Evolutionary conservation across 2,113 vertebrate species (phyloP), one percentile per base, ranked within the genome.

Genomic region (Polyodon spathula): DNA sequence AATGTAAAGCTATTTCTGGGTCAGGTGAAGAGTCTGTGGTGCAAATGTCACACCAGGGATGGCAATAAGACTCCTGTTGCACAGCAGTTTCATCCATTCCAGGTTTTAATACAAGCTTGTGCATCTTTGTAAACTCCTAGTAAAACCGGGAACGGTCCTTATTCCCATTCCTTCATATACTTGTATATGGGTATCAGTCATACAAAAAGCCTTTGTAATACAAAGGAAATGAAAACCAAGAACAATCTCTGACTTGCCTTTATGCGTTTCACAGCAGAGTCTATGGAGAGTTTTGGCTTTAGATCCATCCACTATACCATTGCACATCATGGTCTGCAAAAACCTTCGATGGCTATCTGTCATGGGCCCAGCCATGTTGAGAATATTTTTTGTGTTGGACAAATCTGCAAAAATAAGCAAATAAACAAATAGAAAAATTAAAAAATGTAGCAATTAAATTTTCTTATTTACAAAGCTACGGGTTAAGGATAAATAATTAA

Each of bases 311-410:
- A 91, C 71, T 57, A 94, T 86, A 0, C 93, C 89, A 0, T 73
- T 84, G 7, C 76, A 78, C 92, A 98, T 94, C 66, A 98, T 73
- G 48, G 86, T 65, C 62, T 98, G 95, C 1, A 97, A 73, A 68
- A 98, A 96, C 6, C 87, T 81, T 1, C 86, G 87, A 42, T 98
- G 95, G 59, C 88, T 82, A 3, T 95, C 77, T 0, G 81, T 91
- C 84, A 95, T 87, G 50, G 64, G 59, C 11, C 69, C 71, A 0
- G 67, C 62, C 84, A 89, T 92, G 1, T 6, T 52, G 37, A 61
- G n/a, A 37, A 10, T 4, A 62, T 2, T 3, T 27, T 27, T 27
- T 27, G 27, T 27, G 27, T 3, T 27, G 27, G 27, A 27, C 27
- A 27, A 27, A 27, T 27, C 27, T 27, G 27, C 27, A 27, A 1